Percentiles rank a stretch among this genome's conserved stretches.
These are phyloP conservation scores for Pseudorectes ferrugineus DNA, from an alignment of 2,113 vertebrate species.

Conservation along the genomic window DNA sequence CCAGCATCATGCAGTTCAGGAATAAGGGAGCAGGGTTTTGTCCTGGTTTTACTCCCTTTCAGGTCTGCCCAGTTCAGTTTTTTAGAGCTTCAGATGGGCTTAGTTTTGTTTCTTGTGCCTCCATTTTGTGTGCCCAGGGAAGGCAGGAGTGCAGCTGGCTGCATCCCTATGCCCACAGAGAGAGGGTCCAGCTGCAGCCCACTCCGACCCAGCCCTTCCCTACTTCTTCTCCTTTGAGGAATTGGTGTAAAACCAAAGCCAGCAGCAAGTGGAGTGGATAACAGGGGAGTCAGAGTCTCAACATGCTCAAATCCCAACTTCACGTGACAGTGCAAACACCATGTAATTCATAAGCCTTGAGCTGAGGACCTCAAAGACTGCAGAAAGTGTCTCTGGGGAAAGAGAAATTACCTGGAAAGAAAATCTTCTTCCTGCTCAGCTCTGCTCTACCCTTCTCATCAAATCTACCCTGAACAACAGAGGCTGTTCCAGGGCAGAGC, in stretches of 20 bases:
- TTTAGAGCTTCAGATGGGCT: background rate
- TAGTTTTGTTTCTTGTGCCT: background rate
- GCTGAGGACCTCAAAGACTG: background rate
- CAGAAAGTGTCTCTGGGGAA: background rate
- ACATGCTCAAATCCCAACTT: background rate
- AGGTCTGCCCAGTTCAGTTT: background rate
- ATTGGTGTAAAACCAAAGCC: background rate
- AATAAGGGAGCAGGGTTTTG: background rate
- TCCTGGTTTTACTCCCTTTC: background rate
- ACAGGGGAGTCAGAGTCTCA: background rate
- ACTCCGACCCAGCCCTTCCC: background rate
- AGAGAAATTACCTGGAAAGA: background rate
- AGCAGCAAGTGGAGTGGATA: background rate
- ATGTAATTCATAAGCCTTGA: background rate
- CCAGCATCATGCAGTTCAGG: background rate
- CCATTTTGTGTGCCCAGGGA: background rate
- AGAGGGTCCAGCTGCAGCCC: background rate
- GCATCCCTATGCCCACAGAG: rapidly evolving
- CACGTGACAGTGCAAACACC: background rate
- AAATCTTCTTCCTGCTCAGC: background rate
- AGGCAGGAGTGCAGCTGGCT: background rate
- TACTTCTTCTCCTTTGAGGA: background rate
- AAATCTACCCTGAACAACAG: rapidly evolving
- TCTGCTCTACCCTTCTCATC: background rate
- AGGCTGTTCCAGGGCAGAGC: background rate